Base-by-base conservation (phyloP, 2,888 invertebrate species). In the Chalcosyrphus nemorum region DNA sequence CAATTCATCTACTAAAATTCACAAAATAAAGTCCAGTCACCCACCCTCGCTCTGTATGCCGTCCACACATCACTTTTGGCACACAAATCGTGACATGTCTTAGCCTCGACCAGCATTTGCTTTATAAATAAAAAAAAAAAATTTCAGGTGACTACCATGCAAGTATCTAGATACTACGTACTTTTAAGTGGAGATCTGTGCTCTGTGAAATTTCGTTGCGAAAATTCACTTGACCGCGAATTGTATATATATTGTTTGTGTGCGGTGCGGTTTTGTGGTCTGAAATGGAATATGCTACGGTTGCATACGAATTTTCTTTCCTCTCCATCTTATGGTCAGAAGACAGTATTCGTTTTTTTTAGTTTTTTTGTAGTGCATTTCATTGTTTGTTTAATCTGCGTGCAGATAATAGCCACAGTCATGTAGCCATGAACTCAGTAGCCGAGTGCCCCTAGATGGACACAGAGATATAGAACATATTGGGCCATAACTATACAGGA, bases 301-400 rank as follows among this genome's bases (percentile, higher is more conserved):
- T 74, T 74, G 54, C 54, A 45, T 54, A 63, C 54, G 41, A 52
- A 63, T 65, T 65, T 78, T 43, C 11, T 6, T 45, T 32, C 32
- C 17, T 54, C 52, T 43, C 43, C 19, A 24, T 66, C 32, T 24
- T 75, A 52, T 78, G 72, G 54, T 57, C 81, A 56, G 4, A 63
- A 61, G 54, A 59, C 35, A 63, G 75, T 65, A 35, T 56, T 27
- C 19, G 38, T 47, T 24, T 72, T 76, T 45, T 27, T 54, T n/a
- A n/a, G n/a, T 17, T 32, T 24, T 45, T 41, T 41, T n/a, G 27
- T 70, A 80, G 80, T 75, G 80, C 74, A 80, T 9, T 65, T 80
- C 80, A 80, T 84, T 84, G 80, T 84, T 84, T 84, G 63, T 38
- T 75, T 84, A 75, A 80, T 80, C 84, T 80, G 63, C 74, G 74